phyloP scores from a whole-genome alignment of 2,113 vertebrate genomes.

The Hepsetus odoe region DNA sequence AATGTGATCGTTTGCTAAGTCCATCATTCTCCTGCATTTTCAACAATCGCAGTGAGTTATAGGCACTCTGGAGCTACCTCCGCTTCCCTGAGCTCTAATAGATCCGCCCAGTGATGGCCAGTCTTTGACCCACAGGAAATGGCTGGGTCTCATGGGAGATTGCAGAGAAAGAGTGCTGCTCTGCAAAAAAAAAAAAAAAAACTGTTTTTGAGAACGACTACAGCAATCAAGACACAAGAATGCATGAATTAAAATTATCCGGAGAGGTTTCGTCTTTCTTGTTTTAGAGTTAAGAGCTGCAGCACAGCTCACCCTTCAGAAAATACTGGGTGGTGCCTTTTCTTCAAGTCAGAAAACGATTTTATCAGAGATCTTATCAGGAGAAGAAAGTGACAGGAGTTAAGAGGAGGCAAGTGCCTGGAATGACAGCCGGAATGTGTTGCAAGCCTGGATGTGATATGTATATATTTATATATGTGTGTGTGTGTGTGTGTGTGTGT shows the following conservation, averaged over 20 bases:
- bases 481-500: too few species aligned
- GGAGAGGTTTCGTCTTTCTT: not conserved
- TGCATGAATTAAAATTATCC: not conserved
- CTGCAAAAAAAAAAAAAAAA: not conserved
- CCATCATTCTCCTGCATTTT: slow-evolving; percentile 69
- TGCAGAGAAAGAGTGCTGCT: not conserved
- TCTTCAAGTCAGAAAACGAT: not conserved
- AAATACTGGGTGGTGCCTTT: not conserved
- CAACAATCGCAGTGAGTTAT: slow-evolving; percentile 70
- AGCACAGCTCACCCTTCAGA: not conserved
- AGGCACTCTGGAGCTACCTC: slow-evolving; percentile 41
- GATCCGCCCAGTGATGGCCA: not conserved
- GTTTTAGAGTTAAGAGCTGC: not conserved
- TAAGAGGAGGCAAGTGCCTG: not conserved
- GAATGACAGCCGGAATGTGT: slow-evolving; percentile 3
- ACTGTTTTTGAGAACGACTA: not conserved
- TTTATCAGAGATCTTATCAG: not conserved
- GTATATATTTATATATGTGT: too few species aligned
- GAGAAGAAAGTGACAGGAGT: not conserved
- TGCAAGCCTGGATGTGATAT: slow-evolving; percentile 31
- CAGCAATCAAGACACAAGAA: not conserved
- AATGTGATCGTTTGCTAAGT: slow-evolving; percentile 73
- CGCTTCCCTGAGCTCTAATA: slow-evolving; percentile 5
- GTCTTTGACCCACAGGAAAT: slow-evolving; percentile 31
- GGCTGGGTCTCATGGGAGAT: not conserved